Conservation (phyloP, 2,888 invertebrate genomes). For the Brenthis daphne region DNA sequence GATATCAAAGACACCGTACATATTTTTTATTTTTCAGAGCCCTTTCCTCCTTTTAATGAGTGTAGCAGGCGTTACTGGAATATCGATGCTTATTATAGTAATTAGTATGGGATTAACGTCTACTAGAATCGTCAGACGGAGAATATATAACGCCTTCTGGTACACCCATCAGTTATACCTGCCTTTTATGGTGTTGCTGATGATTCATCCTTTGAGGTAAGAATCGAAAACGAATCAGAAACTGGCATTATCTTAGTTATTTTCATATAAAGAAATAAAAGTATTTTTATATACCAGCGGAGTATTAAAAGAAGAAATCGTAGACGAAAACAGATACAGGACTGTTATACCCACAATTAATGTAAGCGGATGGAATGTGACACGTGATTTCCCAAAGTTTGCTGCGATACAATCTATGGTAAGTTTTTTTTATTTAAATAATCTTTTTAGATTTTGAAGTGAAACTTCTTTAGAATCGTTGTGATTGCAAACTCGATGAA, state of each 20-base stretch:
- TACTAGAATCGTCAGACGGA: conserved; percentile 64
- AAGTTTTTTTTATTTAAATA: conserved; percentile 39
- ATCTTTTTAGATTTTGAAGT: not conserved
- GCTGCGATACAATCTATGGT: conserved; percentile 72
- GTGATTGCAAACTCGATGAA: too few relatives aligned
- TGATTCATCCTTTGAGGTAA: conserved; percentile 81
- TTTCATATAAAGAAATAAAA: not conserved
- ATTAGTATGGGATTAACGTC: conserved; percentile 74
- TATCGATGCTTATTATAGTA: conserved; percentile 71
- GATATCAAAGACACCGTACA: not conserved
- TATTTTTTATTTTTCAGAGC: conserved; percentile 57
- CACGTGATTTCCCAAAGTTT: conserved; percentile 52
- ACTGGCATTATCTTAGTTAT: not conserved
- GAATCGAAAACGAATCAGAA: conserved; percentile 23
- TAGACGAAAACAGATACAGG: conserved; percentile 48
- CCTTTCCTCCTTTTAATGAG: conserved; percentile 63
- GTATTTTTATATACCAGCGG: conserved; percentile 58
- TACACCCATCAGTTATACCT: conserved; percentile 78
- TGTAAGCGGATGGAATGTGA: conserved; percentile 42
- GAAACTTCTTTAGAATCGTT: too few relatives aligned
- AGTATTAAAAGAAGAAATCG: conserved; percentile 66
- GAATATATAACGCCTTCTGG: conserved; percentile 79
- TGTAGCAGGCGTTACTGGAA: conserved; percentile 72
- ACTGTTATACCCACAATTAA: conserved; percentile 52
- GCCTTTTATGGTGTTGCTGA: conserved; percentile 71